Evolutionary conservation across 2,113 vertebrate species (phyloP).

Genomic region (Malurus cyaneus): DNA sequence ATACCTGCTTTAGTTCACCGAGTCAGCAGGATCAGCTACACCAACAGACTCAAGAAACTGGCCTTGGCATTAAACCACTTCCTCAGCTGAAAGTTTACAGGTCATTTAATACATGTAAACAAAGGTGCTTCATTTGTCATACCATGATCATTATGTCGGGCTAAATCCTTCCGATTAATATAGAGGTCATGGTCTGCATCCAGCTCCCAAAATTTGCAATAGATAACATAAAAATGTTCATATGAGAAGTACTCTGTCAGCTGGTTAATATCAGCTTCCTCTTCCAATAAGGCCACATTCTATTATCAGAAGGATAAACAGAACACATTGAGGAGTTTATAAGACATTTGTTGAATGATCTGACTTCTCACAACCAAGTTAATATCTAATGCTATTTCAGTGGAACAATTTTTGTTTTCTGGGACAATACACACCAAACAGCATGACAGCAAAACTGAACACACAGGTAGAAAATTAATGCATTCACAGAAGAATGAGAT

Average conservation of each 20-base stretch:
- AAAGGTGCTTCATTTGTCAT: conserved; percentile 20
- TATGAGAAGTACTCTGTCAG: conserved; percentile 95
- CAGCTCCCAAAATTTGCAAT: conserved; percentile 98
- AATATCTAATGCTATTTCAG: background rate
- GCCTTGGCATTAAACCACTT: background rate
- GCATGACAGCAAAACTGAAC: background rate
- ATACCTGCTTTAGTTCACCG: background rate
- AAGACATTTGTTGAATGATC: background rate
- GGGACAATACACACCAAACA: background rate
- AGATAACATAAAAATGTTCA: conserved; percentile 97
- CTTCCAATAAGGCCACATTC: conserved; percentile 89
- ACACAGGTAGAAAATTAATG: background rate
- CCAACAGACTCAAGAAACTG: background rate
- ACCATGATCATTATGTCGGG: conserved; percentile 92
- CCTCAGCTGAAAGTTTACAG: background rate
- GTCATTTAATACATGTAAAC: background rate
- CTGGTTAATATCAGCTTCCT: conserved; percentile 93
- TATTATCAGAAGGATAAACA: conserved; percentile 61
- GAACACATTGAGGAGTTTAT: background rate
- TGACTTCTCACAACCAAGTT: background rate
- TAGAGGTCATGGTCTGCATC: conserved; percentile 94
- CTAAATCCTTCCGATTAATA: conserved; percentile 89
- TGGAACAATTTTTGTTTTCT: background rate
- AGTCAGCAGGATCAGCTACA: background rate
- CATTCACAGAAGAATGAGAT: background rate